Evolutionary conservation across 2,113 vertebrate genomes (phyloP), one percentile per base, ranked within the genome.

Genomic region (Coptodon rendalli): DNA sequence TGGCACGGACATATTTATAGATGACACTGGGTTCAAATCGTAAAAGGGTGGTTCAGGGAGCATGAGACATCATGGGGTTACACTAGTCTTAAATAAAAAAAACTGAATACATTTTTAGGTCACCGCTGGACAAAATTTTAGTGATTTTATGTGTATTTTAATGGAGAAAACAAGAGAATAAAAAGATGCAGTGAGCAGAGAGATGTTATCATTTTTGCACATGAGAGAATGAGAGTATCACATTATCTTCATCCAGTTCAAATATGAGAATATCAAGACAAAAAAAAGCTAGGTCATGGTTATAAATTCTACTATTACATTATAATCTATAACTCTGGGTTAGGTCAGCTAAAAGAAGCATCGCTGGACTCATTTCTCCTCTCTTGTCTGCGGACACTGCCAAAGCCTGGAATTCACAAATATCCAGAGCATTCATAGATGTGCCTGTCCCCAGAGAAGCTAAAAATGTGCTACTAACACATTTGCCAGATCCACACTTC

Each of bases 281-380:
- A 86, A 92, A 90, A 81, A 79, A 87, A 92, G 91, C 52, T 89
- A 54, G 92, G 94, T 92, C 93, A 87, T 5, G 10, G 83, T 90
- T 92, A 76, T 85, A 87, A 90, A 90, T 87, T 86, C 68, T 80
- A 50, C 56, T 43, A 59, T 87, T 89, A 89, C 83, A 86, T 89
- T 90, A 84, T 59, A 86, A 91, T 93, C 91, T 82, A 81, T 89
- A 86, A 89, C 52, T 92, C 83, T 85, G 85, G 92, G 94, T 83
- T 95, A 63, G 95, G 95, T 94, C 95, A 93, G 89, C 91, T 95
- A 95, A 95, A 95, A 95, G 92, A 92, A 92, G 95, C 92, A 91
- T 84, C 83, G 29, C 78, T 93, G 92, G 94, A 92, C 94, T 94
- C 12, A 93, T 95, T 95, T 94, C 84, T 48, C 52, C 81, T 57